These are phyloP conservation scores for Ephestia elutella DNA, from an alignment of 1,140 invertebrate genomes.

Conservation along the genomic window DNA sequence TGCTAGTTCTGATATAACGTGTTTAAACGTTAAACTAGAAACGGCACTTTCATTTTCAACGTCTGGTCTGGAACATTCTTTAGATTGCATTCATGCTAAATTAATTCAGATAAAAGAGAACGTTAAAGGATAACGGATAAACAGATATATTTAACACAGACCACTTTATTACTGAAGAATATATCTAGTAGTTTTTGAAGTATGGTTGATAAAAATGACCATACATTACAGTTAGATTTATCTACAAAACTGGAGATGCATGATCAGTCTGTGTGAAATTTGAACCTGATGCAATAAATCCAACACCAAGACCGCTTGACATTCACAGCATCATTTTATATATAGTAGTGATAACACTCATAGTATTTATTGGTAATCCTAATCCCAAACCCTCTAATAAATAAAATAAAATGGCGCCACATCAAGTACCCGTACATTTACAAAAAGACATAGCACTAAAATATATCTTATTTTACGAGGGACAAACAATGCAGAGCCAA, in stretches of 20 bases:
- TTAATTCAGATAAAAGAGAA: neutral
- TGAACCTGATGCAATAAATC: too few relatives aligned
- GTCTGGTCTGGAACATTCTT: neutral
- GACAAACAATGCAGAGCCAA: constrained; percentile 29
- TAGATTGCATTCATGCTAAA: neutral
- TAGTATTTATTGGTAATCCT: too few relatives aligned
- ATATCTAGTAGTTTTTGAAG: too few relatives aligned
- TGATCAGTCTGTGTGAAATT: too few relatives aligned
- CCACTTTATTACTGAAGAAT: too few relatives aligned
- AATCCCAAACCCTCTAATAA: neutral
- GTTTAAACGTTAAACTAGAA: constrained; percentile 2
- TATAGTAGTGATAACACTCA: too few relatives aligned
- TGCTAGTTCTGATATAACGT: neutral
- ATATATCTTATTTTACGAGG: constrained; percentile 29
- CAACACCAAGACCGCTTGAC: too few relatives aligned
- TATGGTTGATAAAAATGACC: too few relatives aligned
- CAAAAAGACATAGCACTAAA: neutral
- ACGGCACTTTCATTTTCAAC: constrained; percentile 4
- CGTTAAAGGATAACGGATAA: neutral
- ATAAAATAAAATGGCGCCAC: neutral
- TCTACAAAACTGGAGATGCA: too few relatives aligned
- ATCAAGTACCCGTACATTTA: constrained; percentile 2
- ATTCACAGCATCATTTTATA: too few relatives aligned
- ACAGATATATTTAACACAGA: neutral
- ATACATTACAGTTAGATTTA: too few relatives aligned